A percentile compares a stretch with the other conserved stretches of the same genome.
Evolutionary conservation across 2,888 invertebrate genomes (phyloP).

Genomic region (Diaprepes abbreviatus): DNA sequence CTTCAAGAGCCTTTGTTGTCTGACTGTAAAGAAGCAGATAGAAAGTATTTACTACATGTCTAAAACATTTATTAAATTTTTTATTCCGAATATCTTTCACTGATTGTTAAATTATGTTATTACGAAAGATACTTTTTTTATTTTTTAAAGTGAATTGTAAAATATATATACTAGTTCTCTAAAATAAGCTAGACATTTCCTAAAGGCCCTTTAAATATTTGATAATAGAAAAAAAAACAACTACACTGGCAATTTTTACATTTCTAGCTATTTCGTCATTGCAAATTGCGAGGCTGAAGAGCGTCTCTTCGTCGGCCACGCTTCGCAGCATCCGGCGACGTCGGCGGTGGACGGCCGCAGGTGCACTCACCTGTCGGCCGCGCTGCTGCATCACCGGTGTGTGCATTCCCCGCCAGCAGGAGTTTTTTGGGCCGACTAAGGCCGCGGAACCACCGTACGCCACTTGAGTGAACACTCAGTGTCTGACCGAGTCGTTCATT

Average conservation of each 20-base stretch:
- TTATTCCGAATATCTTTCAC: no score
- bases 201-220: no score
- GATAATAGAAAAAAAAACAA: no score
- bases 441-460: slow-evolving; percentile 37
- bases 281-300: slow-evolving; percentile 5
- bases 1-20: no score
- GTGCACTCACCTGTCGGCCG: slow-evolving; percentile 46
- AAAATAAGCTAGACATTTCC: no score
- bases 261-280: slow-evolving; percentile 3
- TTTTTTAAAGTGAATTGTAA: no score
- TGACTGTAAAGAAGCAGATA: no score
- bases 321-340: slow-evolving; percentile 43
- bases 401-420: slow-evolving; percentile 47
- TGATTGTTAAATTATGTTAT: no score
- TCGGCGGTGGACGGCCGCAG: slow-evolving; percentile 34
- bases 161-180: no score
- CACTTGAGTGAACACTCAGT: slow-evolving; percentile 40
- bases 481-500: slow-evolving; percentile 28
- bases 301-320: slow-evolving; percentile 38
- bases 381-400: slow-evolving; percentile 41
- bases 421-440: slow-evolving; percentile 32
- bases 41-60: no score
- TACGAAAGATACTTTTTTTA: no score
- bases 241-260: slow-evolving; percentile 7
- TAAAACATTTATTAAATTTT: no score